Base-by-base conservation (phyloP, 2,888 invertebrate species). In the Melikaiella ostensackeni region DNA sequence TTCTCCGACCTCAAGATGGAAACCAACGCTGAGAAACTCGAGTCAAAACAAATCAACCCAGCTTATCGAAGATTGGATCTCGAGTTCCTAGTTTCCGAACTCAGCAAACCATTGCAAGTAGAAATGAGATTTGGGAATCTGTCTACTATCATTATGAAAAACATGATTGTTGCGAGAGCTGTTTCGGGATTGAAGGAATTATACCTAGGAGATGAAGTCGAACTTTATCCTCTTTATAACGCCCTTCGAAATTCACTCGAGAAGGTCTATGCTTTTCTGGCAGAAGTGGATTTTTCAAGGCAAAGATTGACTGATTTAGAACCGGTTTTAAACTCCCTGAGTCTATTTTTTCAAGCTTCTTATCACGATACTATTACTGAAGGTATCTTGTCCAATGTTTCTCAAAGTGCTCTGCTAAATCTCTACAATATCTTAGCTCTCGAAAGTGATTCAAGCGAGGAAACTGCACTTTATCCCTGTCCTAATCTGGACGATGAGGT, bases 151-250 rank as follows among this genome's bases (percentile, higher is more conserved):
- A 82, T 90, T n/a, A 83, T 81, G 21, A 88, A 88, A 77, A 77
- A 85, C 7, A 76, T 86, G 1, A 75, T 89, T 5, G 42, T 88
- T 11, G 86, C 86, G 6, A 88, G 86, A 84, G 64, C 88, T 8
- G 35, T 85, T 5, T 86, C 90, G 5, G 85, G 86, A 77, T 81
- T 90, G 24, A 84, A 78, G 46, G 80, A 83, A 77, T 80, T 88
- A 16, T 86, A 85, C 27, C 80, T 88, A 1, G 79, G 80, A n/a
- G 74, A 66, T 6, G 81, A 84, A 50, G 76, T 83, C 0, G 77
- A 84, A 5, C 82, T 80, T 9, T 63, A 76, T 16, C 35, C 50
- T 19, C 57, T 89, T 27, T 78, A 81, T 5, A 46, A 30, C 0
- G 35, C 78, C 61, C 79, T 88, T n/a, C 79, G 79, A 66, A 76